Conservation (phyloP, 2,888 invertebrate species). For the Erebia aethiops region DNA sequence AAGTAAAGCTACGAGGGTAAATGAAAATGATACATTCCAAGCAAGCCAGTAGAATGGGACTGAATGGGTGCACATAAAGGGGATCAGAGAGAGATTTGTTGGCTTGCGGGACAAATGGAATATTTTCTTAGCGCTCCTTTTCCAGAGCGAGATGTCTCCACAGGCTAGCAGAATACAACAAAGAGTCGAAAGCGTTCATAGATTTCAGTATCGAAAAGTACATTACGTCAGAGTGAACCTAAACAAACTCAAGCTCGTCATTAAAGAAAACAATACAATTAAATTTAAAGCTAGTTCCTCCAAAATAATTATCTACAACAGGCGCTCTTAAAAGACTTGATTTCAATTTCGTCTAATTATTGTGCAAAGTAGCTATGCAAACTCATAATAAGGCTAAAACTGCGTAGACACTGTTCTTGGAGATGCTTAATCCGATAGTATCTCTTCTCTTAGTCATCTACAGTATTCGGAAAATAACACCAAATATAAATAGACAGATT, state of each 20-base stretch:
- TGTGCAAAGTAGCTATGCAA: background rate
- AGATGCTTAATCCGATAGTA: slow-evolving; percentile 60
- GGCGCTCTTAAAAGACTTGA: no score
- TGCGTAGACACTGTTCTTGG: slow-evolving; percentile 54
- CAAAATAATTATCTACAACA: no score
- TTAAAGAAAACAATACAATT: no score
- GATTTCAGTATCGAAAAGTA: background rate
- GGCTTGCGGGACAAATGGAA: slow-evolving; percentile 67
- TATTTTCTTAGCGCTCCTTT: slow-evolving; percentile 62
- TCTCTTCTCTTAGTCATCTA: no score
- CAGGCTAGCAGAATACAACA: slow-evolving; percentile 47
- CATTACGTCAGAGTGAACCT: no score
- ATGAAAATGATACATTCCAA: slow-evolving; percentile 54
- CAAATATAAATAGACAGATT: slow-evolving; percentile 44
- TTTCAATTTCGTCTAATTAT: background rate
- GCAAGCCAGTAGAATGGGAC: slow-evolving; percentile 55
- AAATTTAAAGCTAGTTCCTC: no score
- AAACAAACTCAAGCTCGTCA: no score
- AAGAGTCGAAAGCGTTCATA: background rate
- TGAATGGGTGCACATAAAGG: slow-evolving; percentile 66
- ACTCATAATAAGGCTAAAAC: slow-evolving; percentile 31
- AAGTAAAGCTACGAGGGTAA: no score
- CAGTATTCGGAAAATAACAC: slow-evolving; percentile 53
- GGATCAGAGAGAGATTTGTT: slow-evolving; percentile 65
- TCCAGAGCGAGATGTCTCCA: slow-evolving; percentile 53